A percentile compares a stretch with the other conserved stretches of the same genome.
These are phyloP conservation scores for Hesperia comma DNA, from an alignment of 2,888 invertebrate genomes.

Conservation along the genomic window DNA sequence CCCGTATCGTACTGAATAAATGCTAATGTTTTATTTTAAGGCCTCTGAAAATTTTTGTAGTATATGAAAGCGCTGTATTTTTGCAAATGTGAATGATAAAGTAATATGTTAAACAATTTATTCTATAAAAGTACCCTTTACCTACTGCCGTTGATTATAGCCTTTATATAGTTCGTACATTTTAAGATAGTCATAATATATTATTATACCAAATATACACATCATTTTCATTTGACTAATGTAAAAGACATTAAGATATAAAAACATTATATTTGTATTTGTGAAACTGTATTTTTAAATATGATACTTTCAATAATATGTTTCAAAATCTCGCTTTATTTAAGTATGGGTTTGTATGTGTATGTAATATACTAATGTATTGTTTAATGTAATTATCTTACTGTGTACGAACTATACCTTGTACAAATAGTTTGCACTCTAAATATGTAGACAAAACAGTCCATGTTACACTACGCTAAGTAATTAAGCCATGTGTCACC, in stretches of 20 bases:
- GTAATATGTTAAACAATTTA: conserved; percentile 40
- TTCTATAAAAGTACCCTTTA: conserved; percentile 38
- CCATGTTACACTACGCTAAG: conserved; percentile 17
- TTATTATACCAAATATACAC: conserved; percentile 12
- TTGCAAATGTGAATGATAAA: conserved; percentile 62
- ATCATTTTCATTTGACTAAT: too few species aligned
- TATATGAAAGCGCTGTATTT: conserved; percentile 62
- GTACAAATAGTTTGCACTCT: conserved; percentile 32
- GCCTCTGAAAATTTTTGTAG: conserved; percentile 51
- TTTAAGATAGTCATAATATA: background rate
- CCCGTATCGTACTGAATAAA: conserved; percentile 61
- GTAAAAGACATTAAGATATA: too few species aligned
- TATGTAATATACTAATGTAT: conserved; percentile 9
- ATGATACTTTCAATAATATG: too few species aligned
- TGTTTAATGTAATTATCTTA: conserved; percentile 2
- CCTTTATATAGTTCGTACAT: conserved; percentile 7
- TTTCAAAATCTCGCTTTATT: too few species aligned
- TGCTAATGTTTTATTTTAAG: conserved; percentile 61
- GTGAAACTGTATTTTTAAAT: too few species aligned
- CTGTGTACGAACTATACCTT: conserved; percentile 27
- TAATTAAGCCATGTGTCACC: conserved; percentile 5
- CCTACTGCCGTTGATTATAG: conserved; percentile 44
- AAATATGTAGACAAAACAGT: conserved; percentile 22
- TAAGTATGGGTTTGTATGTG: too few species aligned
- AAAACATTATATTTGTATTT: too few species aligned